Evolutionary conservation across 2,797 vertebrate genomes (phyloP).

Genomic region (Pseudopleuronectes americanus): DNA sequence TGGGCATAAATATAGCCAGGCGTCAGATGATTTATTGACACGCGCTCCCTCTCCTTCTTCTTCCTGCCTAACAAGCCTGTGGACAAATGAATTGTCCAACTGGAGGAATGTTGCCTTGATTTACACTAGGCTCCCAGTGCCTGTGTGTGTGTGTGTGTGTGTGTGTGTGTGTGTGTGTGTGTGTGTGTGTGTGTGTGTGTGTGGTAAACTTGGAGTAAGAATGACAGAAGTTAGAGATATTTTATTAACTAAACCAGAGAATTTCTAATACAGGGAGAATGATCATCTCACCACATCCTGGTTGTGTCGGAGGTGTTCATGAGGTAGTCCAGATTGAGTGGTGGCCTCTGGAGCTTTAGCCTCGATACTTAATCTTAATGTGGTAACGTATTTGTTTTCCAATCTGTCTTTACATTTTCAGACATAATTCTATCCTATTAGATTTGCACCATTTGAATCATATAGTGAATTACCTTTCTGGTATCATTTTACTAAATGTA

Average conservation of each 20-base stretch:
- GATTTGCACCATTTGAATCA: too few relatives aligned
- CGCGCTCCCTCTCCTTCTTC: slow-evolving; percentile 66
- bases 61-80: slow-evolving; percentile 79
- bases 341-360: too few relatives aligned
- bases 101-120: slow-evolving; percentile 76
- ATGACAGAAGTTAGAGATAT: not conserved
- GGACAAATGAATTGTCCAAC: slow-evolving; percentile 79
- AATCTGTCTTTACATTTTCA: too few relatives aligned
- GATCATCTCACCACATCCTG: too few relatives aligned
- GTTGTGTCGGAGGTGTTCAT: too few relatives aligned
- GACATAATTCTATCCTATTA: too few relatives aligned
- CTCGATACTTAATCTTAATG: too few relatives aligned
- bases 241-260: not conserved
- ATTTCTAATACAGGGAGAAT: too few relatives aligned
- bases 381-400: too few relatives aligned
- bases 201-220: not conserved
- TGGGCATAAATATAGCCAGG: slow-evolving; percentile 79
- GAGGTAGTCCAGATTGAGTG: too few relatives aligned
- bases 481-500: too few relatives aligned
- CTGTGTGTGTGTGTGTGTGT: slow-evolving; percentile 51
- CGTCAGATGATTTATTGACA: slow-evolving; percentile 82
- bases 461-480: too few relatives aligned
- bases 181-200: not conserved
- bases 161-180: slow-evolving; percentile 16
- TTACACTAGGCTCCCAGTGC: slow-evolving; percentile 63